Evolutionary conservation across 2,888 invertebrate species (phyloP).

Genomic region (Hydraecia micacea): DNA sequence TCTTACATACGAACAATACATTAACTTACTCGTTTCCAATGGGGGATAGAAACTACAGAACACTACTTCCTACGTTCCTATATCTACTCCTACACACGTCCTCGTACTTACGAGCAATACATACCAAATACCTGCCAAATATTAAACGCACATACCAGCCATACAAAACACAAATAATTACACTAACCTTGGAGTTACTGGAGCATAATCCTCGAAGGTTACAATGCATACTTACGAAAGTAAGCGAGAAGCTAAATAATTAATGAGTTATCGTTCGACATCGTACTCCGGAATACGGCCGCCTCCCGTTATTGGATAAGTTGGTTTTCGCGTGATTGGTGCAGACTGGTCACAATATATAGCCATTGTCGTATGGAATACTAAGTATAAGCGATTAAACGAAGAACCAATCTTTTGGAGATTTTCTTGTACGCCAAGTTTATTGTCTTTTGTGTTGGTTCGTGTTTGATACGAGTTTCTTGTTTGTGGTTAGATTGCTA

Average conservation of each 20-base stretch:
- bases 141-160: slow-evolving; percentile 15
- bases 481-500: slow-evolving; percentile 39
- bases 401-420: slow-evolving; percentile 62
- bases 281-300: slow-evolving; percentile 71
- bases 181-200: slow-evolving; percentile 19
- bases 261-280: slow-evolving; percentile 28
- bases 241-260: slow-evolving; percentile 23
- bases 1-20: neutral
- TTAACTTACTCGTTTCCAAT: neutral
- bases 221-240: slow-evolving; percentile 30
- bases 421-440: slow-evolving; percentile 56
- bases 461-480: slow-evolving; percentile 38
- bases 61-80: too few relatives aligned
- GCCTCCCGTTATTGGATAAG: slow-evolving; percentile 82
- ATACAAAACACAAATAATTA: slow-evolving; percentile 50
- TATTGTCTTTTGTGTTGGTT: slow-evolving; percentile 54
- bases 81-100: too few relatives aligned
- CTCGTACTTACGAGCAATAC: neutral
- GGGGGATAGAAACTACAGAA: too few relatives aligned
- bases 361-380: slow-evolving; percentile 82
- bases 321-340: slow-evolving; percentile 86
- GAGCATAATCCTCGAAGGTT: slow-evolving; percentile 23
- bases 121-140: neutral
- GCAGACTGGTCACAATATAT: slow-evolving; percentile 84
- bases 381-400: slow-evolving; percentile 75